Evolutionary conservation across 2,888 invertebrate species (phyloP).

Genomic region (Chymomyza caudatula): DNA sequence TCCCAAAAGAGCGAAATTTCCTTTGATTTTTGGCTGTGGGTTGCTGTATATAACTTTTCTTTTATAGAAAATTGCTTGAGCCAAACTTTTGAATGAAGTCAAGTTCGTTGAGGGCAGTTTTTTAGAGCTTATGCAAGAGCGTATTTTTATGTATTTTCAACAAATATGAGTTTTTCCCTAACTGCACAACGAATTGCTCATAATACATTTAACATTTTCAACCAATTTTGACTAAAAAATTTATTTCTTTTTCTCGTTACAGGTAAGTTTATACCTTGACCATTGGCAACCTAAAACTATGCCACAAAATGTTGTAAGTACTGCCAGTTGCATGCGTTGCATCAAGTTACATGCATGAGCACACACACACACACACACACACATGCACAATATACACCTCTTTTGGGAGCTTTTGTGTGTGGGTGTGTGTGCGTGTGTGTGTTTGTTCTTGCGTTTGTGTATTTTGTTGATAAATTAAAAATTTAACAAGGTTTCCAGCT

Average conservation of each 20-base stretch:
- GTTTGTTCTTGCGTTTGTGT: too few relatives aligned
- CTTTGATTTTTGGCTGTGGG: neutral
- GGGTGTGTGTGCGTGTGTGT: neutral
- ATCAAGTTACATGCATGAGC: neutral
- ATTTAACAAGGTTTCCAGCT: constrained; percentile 50
- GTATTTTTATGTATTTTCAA: too few relatives aligned
- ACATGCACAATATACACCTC: too few relatives aligned
- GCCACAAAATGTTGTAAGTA: constrained; percentile 48
- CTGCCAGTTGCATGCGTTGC: constrained; percentile 11
- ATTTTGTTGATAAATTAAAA: constrained; percentile 57
- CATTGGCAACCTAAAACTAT: constrained; percentile 5
- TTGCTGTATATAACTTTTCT: neutral
- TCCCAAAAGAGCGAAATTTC: neutral
- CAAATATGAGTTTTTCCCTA: too few relatives aligned
- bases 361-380: neutral
- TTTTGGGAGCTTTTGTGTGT: neutral
- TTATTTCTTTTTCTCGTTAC: constrained; percentile 29
- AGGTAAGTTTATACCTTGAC: constrained; percentile 52
- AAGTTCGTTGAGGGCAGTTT: neutral
- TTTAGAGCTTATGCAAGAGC: neutral
- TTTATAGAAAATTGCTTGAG: neutral
- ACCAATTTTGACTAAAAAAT: constrained; percentile 3
- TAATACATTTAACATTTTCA: neutral
- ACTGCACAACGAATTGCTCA: neutral
- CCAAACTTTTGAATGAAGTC: neutral